A percentile compares a stretch with the other conserved stretches of the same genome.
Evolutionary conservation across 2,113 vertebrate species (phyloP).

Genomic region (Ariopsis seemanni): DNA sequence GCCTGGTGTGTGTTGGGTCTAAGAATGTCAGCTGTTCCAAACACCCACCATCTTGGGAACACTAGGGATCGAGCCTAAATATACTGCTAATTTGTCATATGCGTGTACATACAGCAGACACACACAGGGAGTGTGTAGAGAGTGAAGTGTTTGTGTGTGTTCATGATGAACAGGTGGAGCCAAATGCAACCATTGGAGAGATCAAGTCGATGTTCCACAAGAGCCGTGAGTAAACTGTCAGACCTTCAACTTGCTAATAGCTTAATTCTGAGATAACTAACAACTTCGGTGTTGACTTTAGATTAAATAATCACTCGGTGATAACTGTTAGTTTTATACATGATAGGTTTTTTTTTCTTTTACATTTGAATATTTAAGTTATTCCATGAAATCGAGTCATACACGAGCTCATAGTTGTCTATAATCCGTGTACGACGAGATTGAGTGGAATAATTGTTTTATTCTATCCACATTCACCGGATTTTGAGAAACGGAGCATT

Average conservation of each 20-base stretch:
- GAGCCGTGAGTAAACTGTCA: conserved; percentile 77
- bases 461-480: too few species aligned
- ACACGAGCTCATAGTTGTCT: too few species aligned
- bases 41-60: conserved; percentile 40
- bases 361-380: background rate
- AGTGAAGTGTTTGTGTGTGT: conserved; percentile 9
- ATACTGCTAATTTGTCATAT: conserved; percentile 50
- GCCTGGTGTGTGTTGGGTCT: conserved; percentile 34
- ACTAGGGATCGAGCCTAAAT: conserved; percentile 64
- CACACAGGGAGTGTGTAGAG: background rate
- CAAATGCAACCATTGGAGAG: conserved; percentile 88
- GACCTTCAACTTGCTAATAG: background rate
- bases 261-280: background rate
- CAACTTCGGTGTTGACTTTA: background rate
- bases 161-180: conserved; percentile 81
- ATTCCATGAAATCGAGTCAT: too few species aligned
- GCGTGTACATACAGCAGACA: background rate
- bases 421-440: too few species aligned
- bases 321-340: background rate
- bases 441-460: too few species aligned
- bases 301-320: background rate
- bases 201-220: conserved; percentile 93
- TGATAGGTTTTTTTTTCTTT: background rate
- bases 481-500: too few species aligned
- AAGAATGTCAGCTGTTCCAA: conserved; percentile 65